Evolutionary conservation across 2,888 invertebrate genomes (phyloP), one percentile per base, ranked within the genome.

Genomic region (Stenchaetothrips biformis): DNA sequence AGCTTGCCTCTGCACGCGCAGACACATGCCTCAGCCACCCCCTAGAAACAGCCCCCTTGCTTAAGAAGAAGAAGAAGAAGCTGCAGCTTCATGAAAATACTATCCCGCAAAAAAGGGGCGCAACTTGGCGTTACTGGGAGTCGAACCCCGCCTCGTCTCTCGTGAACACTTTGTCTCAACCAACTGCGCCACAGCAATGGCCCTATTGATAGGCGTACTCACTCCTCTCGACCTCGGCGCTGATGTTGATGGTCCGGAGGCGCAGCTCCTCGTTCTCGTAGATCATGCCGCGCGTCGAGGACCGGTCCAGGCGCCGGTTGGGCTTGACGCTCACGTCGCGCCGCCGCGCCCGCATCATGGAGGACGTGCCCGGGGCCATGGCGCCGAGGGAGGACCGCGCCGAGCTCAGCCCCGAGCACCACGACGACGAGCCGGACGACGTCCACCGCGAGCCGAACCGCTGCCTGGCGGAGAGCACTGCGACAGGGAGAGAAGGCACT

Each of bases 251-350:
- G 59, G 96, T 96, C 85, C 95, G 91, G 86, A 96, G 88, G 83
- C 96, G 89, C 80, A 96, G 89, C 87, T 96, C 96, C 86, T 96
- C 96, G 90, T 96, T 96, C 89, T 96, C 96, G 89, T 94, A 96
- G 84, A 96, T 92, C 95, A 96, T 96, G 83, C 96, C 96, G 86
- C 96, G 92, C 83, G 95, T 95, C 80, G 95, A 95, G 88, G 95
- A 95, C 85, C 95, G 91, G 89, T 96, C 96, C 89, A 96, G 92
- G 88, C 94, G 93, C 86, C 95, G 91, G 88, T 95, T 95, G 83
- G 95, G 95, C 86, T 95, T 95, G 89, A 94, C 91, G 89, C 95
- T 95, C 89, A 93, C 93, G 90, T 95, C 95, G 84, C 93, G 92
- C 85, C 95, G 91, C 84, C 95, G 90, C 86, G 95, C 92, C 86